phyloP scores from a whole-genome alignment of 2,888 invertebrate species.

The Rhimphoctona megacephalus region DNA sequence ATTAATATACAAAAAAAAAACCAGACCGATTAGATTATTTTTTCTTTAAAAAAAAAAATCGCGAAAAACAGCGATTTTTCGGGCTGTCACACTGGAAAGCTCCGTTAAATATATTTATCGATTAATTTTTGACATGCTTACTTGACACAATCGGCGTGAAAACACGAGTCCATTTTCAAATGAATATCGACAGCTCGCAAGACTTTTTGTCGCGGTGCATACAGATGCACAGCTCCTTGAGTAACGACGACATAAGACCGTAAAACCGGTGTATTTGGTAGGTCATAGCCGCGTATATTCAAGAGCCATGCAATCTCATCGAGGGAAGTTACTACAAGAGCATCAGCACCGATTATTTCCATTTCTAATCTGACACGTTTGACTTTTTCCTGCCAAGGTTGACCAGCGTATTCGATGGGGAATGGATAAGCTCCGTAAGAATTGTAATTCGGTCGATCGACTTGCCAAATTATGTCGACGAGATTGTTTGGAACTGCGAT shows the following conservation, averaged over 20 bases:
- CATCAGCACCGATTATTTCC: constrained; percentile 88
- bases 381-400: constrained; percentile 92
- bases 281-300: constrained; percentile 94
- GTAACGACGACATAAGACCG: constrained; percentile 91
- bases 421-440: constrained; percentile 88
- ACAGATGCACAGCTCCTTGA: constrained; percentile 88
- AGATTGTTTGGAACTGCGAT: constrained; percentile 89
- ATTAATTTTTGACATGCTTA: constrained; percentile 80
- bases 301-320: constrained; percentile 96
- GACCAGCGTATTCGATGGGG: constrained; percentile 86
- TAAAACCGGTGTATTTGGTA: constrained; percentile 92
- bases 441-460: constrained; percentile 87
- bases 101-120: too few relatives aligned
- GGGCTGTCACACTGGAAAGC: too few relatives aligned
- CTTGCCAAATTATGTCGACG: constrained; percentile 92
- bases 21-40: too few relatives aligned
- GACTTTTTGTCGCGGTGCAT: constrained; percentile 89
- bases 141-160: constrained; percentile 88
- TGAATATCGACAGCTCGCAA: constrained; percentile 83
- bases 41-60: too few relatives aligned
- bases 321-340: constrained; percentile 93
- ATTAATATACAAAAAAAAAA: too few relatives aligned
- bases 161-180: constrained; percentile 87
- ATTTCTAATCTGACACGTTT: constrained; percentile 88
- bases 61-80: too few relatives aligned